Conservation (phyloP, 2,888 invertebrate species). For the Andrena marginata region DNA sequence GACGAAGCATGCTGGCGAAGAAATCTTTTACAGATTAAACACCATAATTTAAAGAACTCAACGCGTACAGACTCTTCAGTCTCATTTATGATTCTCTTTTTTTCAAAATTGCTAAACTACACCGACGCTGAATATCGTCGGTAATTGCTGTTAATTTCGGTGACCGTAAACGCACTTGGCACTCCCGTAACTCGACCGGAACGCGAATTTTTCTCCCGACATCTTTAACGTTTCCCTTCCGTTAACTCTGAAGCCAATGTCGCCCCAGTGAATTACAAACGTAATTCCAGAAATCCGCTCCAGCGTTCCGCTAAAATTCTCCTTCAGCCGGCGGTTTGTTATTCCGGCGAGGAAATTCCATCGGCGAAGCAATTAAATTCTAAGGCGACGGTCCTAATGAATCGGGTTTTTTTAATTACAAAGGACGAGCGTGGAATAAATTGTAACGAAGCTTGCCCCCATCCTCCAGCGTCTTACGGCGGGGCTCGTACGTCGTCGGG, state of each 20-base stretch:
- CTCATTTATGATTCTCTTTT: too few relatives aligned
- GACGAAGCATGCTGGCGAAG: too few relatives aligned
- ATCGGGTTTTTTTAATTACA: conserved; percentile 70
- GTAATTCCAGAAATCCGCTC: conserved; percentile 41
- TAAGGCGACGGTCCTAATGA: conserved; percentile 70
- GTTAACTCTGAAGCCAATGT: background rate
- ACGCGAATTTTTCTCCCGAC: background rate
- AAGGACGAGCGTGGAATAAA: conserved; percentile 64
- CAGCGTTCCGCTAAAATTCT: conserved; percentile 58
- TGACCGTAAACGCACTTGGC: background rate
- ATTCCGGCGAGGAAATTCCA: conserved; percentile 66
- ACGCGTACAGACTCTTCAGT: too few relatives aligned
- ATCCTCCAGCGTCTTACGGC: conserved; percentile 32
- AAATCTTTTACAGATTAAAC: too few relatives aligned
- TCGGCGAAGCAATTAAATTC: conserved; percentile 70
- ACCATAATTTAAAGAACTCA: too few relatives aligned
- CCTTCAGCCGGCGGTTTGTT: conserved; percentile 64
- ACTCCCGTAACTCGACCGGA: background rate
- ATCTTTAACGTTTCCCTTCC: background rate
- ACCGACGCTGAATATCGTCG: too few relatives aligned
- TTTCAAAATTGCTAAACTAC: too few relatives aligned
- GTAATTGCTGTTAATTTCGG: too few relatives aligned
- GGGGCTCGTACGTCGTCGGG: conserved; percentile 43
- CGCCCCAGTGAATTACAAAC: conserved; percentile 34
- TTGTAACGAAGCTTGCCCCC: conserved; percentile 56